Percentiles rank a stretch among this genome's conserved stretches.
phyloP scores from a whole-genome alignment of 2,113 vertebrate species.

The Oreochromis aureus region DNA sequence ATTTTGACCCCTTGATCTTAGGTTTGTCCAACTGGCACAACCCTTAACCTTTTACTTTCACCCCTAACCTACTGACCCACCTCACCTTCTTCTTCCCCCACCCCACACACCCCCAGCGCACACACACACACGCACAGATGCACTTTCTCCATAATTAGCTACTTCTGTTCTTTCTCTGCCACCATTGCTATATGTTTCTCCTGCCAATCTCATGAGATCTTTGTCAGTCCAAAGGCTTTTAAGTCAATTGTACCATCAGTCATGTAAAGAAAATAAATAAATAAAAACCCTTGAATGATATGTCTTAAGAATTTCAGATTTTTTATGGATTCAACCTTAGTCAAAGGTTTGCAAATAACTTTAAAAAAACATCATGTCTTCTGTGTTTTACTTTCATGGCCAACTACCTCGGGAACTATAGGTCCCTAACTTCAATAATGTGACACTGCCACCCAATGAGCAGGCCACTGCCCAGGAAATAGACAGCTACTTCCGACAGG shows the following conservation, averaged over 20 bases:
- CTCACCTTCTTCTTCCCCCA: background rate
- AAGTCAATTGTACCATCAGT: background rate
- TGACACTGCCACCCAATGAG: constrained; percentile 78
- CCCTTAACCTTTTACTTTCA: constrained; percentile 36
- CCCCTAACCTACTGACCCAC: constrained; percentile 11
- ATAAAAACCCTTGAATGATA: background rate
- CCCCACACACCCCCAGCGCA: background rate
- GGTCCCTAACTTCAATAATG: constrained; percentile 86
- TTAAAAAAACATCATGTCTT: background rate
- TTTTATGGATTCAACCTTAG: background rate
- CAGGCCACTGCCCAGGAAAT: constrained; percentile 83
- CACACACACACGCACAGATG: background rate
- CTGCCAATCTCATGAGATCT: background rate
- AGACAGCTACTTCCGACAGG: constrained; percentile 82
- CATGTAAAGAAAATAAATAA: background rate
- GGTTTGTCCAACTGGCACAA: constrained; percentile 34
- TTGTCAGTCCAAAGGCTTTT: background rate
- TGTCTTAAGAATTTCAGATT: background rate
- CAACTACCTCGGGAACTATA: constrained; percentile 7
- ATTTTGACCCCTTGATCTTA: constrained; percentile 34
- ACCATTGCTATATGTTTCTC: background rate
- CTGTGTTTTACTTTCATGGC: background rate
- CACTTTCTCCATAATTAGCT: background rate
- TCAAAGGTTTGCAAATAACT: background rate
- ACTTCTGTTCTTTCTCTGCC: background rate